Base-by-base conservation (phyloP, 2,888 invertebrate genomes). In the Phasia obesa region DNA sequence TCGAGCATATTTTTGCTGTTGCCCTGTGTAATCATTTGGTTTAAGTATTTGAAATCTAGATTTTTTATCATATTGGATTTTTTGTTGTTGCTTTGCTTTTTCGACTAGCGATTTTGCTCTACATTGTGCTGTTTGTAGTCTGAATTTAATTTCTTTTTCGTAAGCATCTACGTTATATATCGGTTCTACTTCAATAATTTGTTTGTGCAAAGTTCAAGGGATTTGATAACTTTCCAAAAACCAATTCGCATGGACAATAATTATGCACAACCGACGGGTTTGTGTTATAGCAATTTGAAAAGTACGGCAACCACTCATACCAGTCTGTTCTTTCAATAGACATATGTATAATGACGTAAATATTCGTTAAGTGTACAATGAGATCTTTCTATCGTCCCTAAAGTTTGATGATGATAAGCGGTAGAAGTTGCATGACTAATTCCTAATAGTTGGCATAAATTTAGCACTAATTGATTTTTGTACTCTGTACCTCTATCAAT, bases 331-430 rank as follows among this genome's bases (percentile, higher is more conserved):
- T 67, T 15, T 60, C 38, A 19, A 49, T 47, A 21, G 49, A 67
- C 23, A 73, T 71, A 47, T 84, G 84, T 71, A 47, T 84, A 85
- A 25, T 69, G 75, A 47, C 85, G 60, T 44, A 86, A 35, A 31
- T 82, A 86, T 67, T 85, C 86, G 60, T 85, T 86, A 23, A 85
- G 57, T 38, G 78, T 69, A 62, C 85, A 59, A 59, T 86, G 85
- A 74, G 84, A 84, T 17, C 85, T 73, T 83, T 86, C 85, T 42
- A 86, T 53, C 19, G 82, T 81, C n/a, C 86, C 81, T 19, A 87
- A 64, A n/a, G 80, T 74, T 67, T 85, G 79, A 38, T 84, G 84
- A 55, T 85, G 84, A 59, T 81, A 65, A 4, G 84, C 67, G 27
- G 84, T 84, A 15, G 84, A 57, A 44, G 57, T 70, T 19, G 17